Evolutionary conservation across 1,140 invertebrate genomes (phyloP), one percentile per base, ranked within the genome.

Genomic region (Drosophila orena): DNA sequence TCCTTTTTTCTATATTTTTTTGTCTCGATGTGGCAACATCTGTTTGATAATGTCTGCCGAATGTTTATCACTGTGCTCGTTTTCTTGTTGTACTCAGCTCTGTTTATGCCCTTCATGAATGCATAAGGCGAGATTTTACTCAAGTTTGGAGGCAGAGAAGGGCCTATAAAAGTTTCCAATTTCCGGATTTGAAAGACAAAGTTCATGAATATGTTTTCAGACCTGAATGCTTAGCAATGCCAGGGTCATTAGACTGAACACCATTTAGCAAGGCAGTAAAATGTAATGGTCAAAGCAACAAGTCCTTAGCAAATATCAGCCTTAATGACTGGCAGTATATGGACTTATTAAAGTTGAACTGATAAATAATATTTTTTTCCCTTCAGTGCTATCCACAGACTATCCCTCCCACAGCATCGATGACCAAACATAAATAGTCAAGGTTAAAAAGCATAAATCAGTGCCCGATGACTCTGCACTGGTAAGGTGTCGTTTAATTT

Each of bases 21-120:
- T 11, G 27, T 27, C n/a, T 44, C 15, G 14, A 14, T 49, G 57
- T 50, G 72, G 70, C 59, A 64, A 64, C 70, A 75, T 62, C 70
- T 75, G 70, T 57, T 75, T 70, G 66, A 70, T 70, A 70, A 70
- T 70, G 66, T 70, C 66, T 70, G 64, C 66, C 64, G 38, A 65
- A 74, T 64, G 58, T 74, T 75, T 75, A 76, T 75, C 72, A 66
- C 71, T 75, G 58, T 52, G 15, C 57, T 57, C 70, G 71, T 74
- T 55, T 42, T 24, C 53, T 73, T 49, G 52, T 20, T 34, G 46
- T 37, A 38, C 12, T 42, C 10, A 7, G 7, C 35, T 59, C 66
- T 38, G 40, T 74, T 53, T 55, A 30, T 74, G 43, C 70, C 38
- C 34, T 57, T 70, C 66, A 70, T 70, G 66, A 70, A 70, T 70